Evolutionary conservation across 2,888 invertebrate genomes (phyloP), one percentile per base, ranked within the genome.

Genomic region (Apamea crenata): DNA sequence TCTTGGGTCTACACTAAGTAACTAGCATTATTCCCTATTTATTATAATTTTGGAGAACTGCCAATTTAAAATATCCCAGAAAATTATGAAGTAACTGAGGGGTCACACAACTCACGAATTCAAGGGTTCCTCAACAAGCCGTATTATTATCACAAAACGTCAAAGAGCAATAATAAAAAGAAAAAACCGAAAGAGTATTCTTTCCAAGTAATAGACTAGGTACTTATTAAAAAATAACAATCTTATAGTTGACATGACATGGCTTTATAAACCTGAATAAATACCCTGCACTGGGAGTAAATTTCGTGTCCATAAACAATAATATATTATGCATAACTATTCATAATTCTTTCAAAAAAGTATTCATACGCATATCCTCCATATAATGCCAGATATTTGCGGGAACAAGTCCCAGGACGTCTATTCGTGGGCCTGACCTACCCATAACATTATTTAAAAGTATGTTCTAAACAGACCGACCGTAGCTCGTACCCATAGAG

Each of bases 401-500:
- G 56, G 25, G 16, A n/a, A 59, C 14, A 29, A 44, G 32, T 18
- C 36, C 12, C 44, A 10, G 1, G 65, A 36, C 25, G n/a, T 25
- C 18, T 59, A 59, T 59, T 50, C 16, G 10, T 40, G 40, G 61
- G 21, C 25, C 36, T 68, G 18, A 56, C 50, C 29, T 21, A 6
- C 29, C 5, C 5, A 44, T n/a, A 61, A 14, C 25, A 29, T 40
- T n/a, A 56, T 67, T 93, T 95, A 98, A 93, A 99, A 98, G 92
- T 98, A 98, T 61, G 97, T 97, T 91, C 98, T 97, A 93, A 99
- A 98, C 74, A 98, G 95, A 84, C 97, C 97, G 14, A 99, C 98
- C 40, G 99, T 98, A 4, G 96, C 96, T 50, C 93, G 93, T 14
- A 99, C 98, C 99, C 99, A 99, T 16, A 98, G 94, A 0, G 99